Conservation (phyloP, 2,797 vertebrate species). For the Characodon lateralis region DNA sequence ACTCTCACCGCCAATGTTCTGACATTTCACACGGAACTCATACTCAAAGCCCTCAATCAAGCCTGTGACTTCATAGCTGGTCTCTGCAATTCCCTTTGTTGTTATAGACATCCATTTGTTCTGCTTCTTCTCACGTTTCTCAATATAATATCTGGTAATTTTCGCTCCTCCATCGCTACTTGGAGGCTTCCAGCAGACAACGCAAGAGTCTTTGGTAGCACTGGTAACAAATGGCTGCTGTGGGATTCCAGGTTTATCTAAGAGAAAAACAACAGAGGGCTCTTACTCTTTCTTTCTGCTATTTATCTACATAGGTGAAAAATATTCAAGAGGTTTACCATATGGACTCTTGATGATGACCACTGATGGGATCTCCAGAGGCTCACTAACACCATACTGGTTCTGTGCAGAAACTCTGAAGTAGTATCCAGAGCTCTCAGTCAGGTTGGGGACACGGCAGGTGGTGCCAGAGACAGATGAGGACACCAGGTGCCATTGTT, state of each 20-base stretch:
- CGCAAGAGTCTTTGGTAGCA: constrained; percentile 91
- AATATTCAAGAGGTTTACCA: constrained; percentile 80
- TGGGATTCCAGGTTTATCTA: constrained; percentile 95
- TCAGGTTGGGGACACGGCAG: constrained; percentile 93
- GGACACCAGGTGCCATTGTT: constrained; percentile 94
- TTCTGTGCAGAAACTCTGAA: constrained; percentile 98
- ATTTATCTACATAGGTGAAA: neutral
- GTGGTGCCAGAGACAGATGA: constrained; percentile 92
- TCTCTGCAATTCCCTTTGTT: constrained; percentile 89
- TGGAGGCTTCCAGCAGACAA: constrained; percentile 95
- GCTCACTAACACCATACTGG: constrained; percentile 92
- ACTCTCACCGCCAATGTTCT: constrained; percentile 96
- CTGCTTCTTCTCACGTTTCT: constrained; percentile 98
- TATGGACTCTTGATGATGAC: constrained; percentile 95
- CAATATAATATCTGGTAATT: constrained; percentile 93
- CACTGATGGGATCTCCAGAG: constrained; percentile 91
- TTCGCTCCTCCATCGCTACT: constrained; percentile 95
- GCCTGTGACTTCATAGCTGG: constrained; percentile 86
- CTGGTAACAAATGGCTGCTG: constrained; percentile 88
- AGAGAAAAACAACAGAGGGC: constrained; percentile 22
- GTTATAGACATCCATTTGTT: constrained; percentile 98
- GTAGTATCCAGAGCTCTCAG: constrained; percentile 95
- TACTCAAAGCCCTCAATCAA: constrained; percentile 98
- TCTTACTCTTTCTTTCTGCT: neutral
- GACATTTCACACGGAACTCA: constrained; percentile 98